These are phyloP conservation scores for Melieria crassipennis DNA, from an alignment of 2,888 invertebrate genomes.

Conservation along the genomic window DNA sequence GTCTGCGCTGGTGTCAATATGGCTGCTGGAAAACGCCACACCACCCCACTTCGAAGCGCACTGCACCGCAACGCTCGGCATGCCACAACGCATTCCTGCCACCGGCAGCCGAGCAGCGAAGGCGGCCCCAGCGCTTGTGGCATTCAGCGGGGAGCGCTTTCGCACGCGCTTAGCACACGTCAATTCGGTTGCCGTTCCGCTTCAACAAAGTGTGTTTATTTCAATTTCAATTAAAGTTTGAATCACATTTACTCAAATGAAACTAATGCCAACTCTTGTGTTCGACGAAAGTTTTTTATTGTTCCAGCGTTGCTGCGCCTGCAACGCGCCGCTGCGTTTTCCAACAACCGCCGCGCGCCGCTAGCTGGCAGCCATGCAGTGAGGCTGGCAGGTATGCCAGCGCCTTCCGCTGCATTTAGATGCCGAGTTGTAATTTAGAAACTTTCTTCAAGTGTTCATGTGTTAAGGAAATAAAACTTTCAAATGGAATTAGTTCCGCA, in stretches of 20 bases:
- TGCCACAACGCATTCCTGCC: background rate
- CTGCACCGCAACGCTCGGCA: background rate
- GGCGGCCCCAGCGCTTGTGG: too few species aligned
- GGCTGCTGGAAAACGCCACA: background rate
- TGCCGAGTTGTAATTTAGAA: slow-evolving; percentile 28
- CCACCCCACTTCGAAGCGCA: slow-evolving; percentile 6
- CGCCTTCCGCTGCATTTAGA: slow-evolving; percentile 5
- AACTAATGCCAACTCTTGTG: slow-evolving; percentile 33
- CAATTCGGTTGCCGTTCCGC: slow-evolving; percentile 39
- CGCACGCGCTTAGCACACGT: slow-evolving; percentile 2
- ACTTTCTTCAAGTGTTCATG: slow-evolving; percentile 36
- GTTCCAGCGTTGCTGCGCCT: background rate
- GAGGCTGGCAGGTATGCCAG: slow-evolving; percentile 7
- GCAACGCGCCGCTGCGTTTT: background rate
- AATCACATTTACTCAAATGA: slow-evolving; percentile 41
- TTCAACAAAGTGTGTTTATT: slow-evolving; percentile 47
- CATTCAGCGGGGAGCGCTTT: background rate
- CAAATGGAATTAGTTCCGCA: slow-evolving; percentile 35
- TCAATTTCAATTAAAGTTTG: slow-evolving; percentile 57
- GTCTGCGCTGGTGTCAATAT: background rate
- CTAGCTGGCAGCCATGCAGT: slow-evolving; percentile 9
- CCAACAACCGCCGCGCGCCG: background rate
- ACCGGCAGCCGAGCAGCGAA: too few species aligned
- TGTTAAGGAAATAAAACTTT: slow-evolving; percentile 37
- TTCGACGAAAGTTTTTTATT: slow-evolving; percentile 34